Percentiles rank a stretch among this genome's conserved stretches.
Evolutionary conservation across 2,888 invertebrate species (phyloP).

Genomic region (Drosophila pseudotalamancana): DNA sequence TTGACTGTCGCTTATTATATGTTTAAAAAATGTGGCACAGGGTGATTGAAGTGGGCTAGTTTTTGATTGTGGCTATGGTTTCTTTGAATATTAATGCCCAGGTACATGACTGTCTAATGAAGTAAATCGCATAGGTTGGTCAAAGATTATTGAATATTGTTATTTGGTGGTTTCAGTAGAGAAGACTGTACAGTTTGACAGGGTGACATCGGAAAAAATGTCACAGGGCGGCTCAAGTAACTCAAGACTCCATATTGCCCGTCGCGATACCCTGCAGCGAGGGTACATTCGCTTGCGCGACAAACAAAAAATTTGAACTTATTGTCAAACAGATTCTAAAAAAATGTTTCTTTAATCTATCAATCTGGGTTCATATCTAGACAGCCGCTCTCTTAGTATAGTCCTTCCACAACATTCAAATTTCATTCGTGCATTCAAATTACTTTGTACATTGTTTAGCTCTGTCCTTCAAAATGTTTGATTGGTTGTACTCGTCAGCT

Average conservation of each 20-base stretch:
- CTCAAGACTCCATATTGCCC: no score
- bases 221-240: background rate
- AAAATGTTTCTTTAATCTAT: background rate
- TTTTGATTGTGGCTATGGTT: no score
- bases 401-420: background rate
- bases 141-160: no score
- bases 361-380: background rate
- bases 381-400: background rate
- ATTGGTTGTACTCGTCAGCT: constrained; percentile 3
- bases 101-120: no score
- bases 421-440: background rate
- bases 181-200: no score
- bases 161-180: no score
- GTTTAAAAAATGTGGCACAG: no score
- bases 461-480: constrained; percentile 6
- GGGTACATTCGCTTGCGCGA: no score
- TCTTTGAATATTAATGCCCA: no score
- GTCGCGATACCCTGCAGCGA: no score
- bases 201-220: background rate
- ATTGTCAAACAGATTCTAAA: background rate
- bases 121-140: no score
- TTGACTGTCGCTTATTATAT: background rate
- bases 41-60: no score
- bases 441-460: background rate
- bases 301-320: background rate